Percentiles rank a stretch among this genome's conserved stretches.
These are phyloP conservation scores for Diplodus puntazzo DNA, from an alignment of 2,797 vertebrate species.

Conservation along the genomic window DNA sequence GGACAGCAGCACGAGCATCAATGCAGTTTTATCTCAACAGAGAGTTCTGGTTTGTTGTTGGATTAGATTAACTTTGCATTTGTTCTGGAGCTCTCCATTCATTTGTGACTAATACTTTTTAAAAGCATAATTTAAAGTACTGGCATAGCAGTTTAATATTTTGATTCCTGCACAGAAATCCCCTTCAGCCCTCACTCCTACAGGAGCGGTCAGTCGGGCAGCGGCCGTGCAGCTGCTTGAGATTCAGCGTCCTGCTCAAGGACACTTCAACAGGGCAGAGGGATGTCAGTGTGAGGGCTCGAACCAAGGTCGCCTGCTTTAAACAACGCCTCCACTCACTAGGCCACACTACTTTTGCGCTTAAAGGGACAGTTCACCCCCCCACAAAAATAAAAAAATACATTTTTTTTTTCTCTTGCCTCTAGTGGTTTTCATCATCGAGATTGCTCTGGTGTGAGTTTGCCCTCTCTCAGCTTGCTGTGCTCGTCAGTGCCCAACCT, in stretches of 20 bases:
- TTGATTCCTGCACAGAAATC: constrained; percentile 34
- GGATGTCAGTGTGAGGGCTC: constrained; percentile 5
- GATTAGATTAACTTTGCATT: constrained; percentile 30
- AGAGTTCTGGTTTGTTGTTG: constrained; percentile 19
- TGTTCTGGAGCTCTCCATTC: constrained; percentile 22
- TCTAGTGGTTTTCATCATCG: too few relatives aligned
- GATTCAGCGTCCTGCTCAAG: constrained; percentile 69
- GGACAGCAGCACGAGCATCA: constrained; percentile 16
- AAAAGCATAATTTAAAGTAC: constrained; percentile 31
- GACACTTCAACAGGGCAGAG: constrained; percentile 60
- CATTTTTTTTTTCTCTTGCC: too few relatives aligned
- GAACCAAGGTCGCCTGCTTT: constrained; percentile 18
- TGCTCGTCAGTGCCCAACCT: too few relatives aligned
- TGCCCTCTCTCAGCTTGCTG: too few relatives aligned
- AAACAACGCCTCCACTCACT: constrained; percentile 19
- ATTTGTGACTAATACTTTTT: constrained; percentile 40
- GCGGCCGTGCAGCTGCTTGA: constrained; percentile 48
- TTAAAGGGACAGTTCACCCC: too few relatives aligned
- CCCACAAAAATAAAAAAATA: too few relatives aligned
- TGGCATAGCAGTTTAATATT: constrained; percentile 30
- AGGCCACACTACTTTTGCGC: constrained; percentile 28
- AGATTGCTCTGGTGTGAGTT: too few relatives aligned
- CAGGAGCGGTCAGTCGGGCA: constrained; percentile 39
- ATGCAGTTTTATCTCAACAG: constrained; percentile 14
- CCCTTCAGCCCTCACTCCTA: constrained; percentile 33